These are phyloP conservation scores for Tamandua tetradactyla DNA, from an alignment of 2,797 vertebrate species.

Conservation along the genomic window DNA sequence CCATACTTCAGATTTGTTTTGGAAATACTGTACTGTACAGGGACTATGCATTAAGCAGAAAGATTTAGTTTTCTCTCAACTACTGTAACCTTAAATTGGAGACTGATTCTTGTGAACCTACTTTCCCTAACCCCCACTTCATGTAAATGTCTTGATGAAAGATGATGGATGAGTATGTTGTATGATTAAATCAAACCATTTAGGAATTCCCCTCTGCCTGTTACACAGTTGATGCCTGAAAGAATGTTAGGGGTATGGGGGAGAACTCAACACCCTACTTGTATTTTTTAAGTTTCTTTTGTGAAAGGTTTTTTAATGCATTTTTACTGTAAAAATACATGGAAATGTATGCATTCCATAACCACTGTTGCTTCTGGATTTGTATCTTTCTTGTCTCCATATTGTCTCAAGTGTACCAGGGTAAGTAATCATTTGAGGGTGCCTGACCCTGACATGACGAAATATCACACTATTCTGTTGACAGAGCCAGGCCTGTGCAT, in stretches of 20 bases:
- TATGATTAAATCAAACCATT: slow-evolving; percentile 56
- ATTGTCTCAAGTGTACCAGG: not conserved
- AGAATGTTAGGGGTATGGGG: not conserved
- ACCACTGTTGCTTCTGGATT: slow-evolving; percentile 63
- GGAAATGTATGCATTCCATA: slow-evolving; percentile 60
- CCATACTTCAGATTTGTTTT: slow-evolving; percentile 44
- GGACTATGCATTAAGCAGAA: slow-evolving; percentile 53
- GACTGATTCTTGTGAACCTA: slow-evolving; percentile 50
- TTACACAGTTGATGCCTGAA: slow-evolving; percentile 43
- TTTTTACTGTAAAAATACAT: slow-evolving; percentile 76
- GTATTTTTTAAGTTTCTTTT: slow-evolving; percentile 78
- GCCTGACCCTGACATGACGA: not conserved
- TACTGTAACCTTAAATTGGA: slow-evolving; percentile 62
- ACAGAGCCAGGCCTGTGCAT: not conserved
- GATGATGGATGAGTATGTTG: slow-evolving; percentile 59
- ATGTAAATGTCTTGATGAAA: slow-evolving; percentile 59
- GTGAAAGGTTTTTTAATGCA: slow-evolving; percentile 69
- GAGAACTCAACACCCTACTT: slow-evolving; percentile 52
- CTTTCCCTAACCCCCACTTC: slow-evolving; percentile 45
- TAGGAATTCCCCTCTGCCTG: slow-evolving; percentile 4
- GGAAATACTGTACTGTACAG: slow-evolving; percentile 52
- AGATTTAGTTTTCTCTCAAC: slow-evolving; percentile 58
- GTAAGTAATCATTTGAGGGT: slow-evolving; percentile 41
- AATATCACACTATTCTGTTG: not conserved
- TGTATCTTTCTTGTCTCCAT: slow-evolving; percentile 63